A percentile compares a stretch with the other conserved stretches of the same genome.
These are phyloP conservation scores for Tetheella fluctuosa DNA, from an alignment of 2,888 invertebrate genomes.

Conservation along the genomic window DNA sequence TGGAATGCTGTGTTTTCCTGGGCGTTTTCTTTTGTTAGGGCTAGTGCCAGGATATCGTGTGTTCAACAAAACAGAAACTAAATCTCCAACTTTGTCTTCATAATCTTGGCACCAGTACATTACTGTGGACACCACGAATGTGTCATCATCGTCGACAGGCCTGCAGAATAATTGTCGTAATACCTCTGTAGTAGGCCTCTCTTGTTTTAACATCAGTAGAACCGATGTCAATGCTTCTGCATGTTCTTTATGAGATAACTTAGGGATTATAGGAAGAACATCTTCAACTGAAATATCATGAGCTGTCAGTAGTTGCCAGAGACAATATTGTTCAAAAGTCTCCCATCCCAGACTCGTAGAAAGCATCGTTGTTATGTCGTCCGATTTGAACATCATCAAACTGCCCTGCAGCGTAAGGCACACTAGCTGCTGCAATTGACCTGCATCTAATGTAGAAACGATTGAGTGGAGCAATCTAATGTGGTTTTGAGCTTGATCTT, in stretches of 20 bases:
- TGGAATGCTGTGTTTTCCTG: slow-evolving; percentile 88
- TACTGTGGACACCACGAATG: slow-evolving; percentile 95
- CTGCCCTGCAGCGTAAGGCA: slow-evolving; percentile 96
- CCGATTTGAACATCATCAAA: slow-evolving; percentile 91
- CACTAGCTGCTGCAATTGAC: slow-evolving; percentile 94
- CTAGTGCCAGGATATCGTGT: slow-evolving; percentile 94
- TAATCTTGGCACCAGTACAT: slow-evolving; percentile 98
- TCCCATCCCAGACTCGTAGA: slow-evolving; percentile 97
- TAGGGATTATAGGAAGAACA: slow-evolving; percentile 89
- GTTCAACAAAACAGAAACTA: slow-evolving; percentile 90
- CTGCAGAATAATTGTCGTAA: slow-evolving; percentile 92
- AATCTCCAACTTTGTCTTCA: slow-evolving; percentile 93
- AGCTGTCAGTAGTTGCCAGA: slow-evolving; percentile 98
- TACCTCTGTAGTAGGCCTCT: slow-evolving; percentile 94
- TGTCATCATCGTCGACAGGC: slow-evolving; percentile 89
- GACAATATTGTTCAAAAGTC: slow-evolving; percentile 97
- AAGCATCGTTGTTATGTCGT: slow-evolving; percentile 89
- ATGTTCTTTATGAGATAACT: slow-evolving; percentile 92
- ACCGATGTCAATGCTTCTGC: slow-evolving; percentile 97
- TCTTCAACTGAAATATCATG: slow-evolving; percentile 97
- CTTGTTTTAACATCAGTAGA: slow-evolving; percentile 95
- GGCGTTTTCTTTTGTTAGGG: slow-evolving; percentile 95
- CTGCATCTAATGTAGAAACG: slow-evolving; percentile 95
- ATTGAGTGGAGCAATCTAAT: slow-evolving; percentile 94
- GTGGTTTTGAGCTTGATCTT: slow-evolving; percentile 93